These are phyloP conservation scores for Pocillopora grandis DNA, from an alignment of 92 coral and sea anemone genomes.

Conservation along the genomic window DNA sequence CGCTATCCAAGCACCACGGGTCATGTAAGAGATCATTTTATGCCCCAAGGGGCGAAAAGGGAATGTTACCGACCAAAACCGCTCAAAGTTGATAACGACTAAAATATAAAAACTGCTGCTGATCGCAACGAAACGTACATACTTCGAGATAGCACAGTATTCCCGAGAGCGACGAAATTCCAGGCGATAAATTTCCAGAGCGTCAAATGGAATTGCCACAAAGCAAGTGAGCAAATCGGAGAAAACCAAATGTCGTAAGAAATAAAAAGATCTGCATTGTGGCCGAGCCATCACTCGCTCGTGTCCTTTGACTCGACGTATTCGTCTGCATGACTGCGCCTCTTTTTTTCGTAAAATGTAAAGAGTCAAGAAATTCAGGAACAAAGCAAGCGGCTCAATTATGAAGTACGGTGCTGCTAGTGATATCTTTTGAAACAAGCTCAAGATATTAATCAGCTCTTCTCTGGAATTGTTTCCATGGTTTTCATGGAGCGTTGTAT, in stretches of 20 bases:
- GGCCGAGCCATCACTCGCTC: background rate
- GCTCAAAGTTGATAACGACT: constrained; percentile 31
- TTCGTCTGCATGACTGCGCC: background rate
- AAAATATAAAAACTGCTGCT: constrained; percentile 28
- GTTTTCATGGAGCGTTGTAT: background rate
- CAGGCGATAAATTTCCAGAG: constrained; percentile 28
- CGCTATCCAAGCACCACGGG: constrained; percentile 22
- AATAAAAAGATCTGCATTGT: constrained; percentile 16
- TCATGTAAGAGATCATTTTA: constrained; percentile 2
- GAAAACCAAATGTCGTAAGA: constrained; percentile 28
- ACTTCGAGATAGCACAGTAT: constrained; percentile 28
- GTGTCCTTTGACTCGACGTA: background rate
- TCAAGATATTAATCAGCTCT: constrained; percentile 24
- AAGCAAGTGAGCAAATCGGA: constrained; percentile 32
- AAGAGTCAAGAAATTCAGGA: constrained; percentile 9
- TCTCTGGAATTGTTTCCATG: constrained; percentile 14
- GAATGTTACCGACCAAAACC: constrained; percentile 29
- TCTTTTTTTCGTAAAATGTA: constrained; percentile 5
- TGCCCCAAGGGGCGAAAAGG: constrained; percentile 13
- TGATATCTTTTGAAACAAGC: constrained; percentile 4
- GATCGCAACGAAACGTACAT: constrained; percentile 29
- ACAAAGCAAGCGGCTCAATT: constrained; percentile 25
- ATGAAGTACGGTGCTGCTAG: constrained; percentile 21
- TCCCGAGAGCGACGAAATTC: constrained; percentile 22
- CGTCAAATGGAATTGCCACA: constrained; percentile 27